Evolutionary conservation across 2,888 invertebrate species (phyloP), one percentile per base, ranked within the genome.

Genomic region (Perizoma flavofasciatum): DNA sequence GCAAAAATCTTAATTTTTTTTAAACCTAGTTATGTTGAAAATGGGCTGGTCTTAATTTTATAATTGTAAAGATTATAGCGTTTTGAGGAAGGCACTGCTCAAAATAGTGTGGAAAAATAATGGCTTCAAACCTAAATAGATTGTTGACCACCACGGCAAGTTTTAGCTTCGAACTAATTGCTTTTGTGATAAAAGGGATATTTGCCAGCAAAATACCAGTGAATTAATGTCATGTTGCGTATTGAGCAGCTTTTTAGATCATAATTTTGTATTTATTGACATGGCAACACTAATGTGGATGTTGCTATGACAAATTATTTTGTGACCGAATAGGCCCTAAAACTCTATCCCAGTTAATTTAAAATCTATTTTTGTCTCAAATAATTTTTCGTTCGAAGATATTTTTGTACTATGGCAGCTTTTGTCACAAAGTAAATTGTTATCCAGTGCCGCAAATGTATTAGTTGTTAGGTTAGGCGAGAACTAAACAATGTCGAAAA

Each of bases 401-500:
- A 55, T 58, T 58, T 55, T 58, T 57, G 50, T 63, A 57, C 37
- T 43, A 45, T 48, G 35, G 56, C 55, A 56, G 63, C 65, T 61
- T 49, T 62, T 41, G 51, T 52, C 47, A 51, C 60, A 53, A 44
- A 56, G 61, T 59, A 54, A 51, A 54, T 60, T 55, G 49, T 53
- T 52, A 50, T 50, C 4, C 41, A 55, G 37, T 53, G 33, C 40
- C 44, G 47, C 49, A 58, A 59, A n/a, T 59, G 60, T 63, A 55
- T 68, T 69, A 66, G 39, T 40, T 55, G 33, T 49, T 88, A 89
- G 88, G 83, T 76, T 87, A 88, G 82, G 73, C 65, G 69, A 78
- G 67, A 88, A 88, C 86, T 79, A 83, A 83, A 89, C 88, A 89
- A 88, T 88, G 88, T 89, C 82, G 74, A 78, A 77, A 78, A 74